phyloP scores from a whole-genome alignment of 2,113 vertebrate genomes.

The Pangasianodon gigas region DNA sequence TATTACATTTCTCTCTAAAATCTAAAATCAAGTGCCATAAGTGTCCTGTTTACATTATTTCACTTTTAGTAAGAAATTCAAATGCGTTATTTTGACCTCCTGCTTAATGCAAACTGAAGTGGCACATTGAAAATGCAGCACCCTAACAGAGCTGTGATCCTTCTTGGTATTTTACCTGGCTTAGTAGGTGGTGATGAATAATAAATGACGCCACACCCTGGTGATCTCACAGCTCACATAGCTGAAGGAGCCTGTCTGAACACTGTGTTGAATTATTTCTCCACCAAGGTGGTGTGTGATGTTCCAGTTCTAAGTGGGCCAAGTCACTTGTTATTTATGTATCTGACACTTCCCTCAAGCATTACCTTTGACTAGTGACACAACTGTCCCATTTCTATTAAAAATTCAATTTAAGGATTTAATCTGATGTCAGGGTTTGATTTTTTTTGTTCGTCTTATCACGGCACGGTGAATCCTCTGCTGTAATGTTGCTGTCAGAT shows the following conservation, averaged over 20 bases:
- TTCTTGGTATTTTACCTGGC: neutral
- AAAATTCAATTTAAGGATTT: neutral
- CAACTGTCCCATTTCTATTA: slow-evolving; percentile 14
- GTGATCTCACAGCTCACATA: neutral
- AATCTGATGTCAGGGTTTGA: neutral
- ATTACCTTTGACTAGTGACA: neutral
- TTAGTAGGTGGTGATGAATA: slow-evolving; percentile 21
- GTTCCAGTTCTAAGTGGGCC: slow-evolving; percentile 23
- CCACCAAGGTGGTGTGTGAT: neutral
- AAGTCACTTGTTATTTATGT: slow-evolving; percentile 19
- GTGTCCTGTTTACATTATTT: neutral
- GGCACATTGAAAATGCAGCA: neutral
- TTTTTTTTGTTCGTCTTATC: neutral
- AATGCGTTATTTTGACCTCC: neutral
- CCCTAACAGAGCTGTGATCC: neutral
- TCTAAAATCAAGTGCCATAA: neutral
- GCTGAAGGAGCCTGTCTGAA: neutral
- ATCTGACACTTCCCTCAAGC: slow-evolving; percentile 5
- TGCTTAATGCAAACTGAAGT: neutral
- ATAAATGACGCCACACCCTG: slow-evolving; percentile 4
- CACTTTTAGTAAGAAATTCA: neutral
- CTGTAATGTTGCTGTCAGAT: neutral
- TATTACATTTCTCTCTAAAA: neutral
- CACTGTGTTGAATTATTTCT: slow-evolving; percentile 4
- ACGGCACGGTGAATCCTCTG: neutral